Evolutionary conservation across 2,888 invertebrate genomes (phyloP).

Genomic region (Mimas tiliae): DNA sequence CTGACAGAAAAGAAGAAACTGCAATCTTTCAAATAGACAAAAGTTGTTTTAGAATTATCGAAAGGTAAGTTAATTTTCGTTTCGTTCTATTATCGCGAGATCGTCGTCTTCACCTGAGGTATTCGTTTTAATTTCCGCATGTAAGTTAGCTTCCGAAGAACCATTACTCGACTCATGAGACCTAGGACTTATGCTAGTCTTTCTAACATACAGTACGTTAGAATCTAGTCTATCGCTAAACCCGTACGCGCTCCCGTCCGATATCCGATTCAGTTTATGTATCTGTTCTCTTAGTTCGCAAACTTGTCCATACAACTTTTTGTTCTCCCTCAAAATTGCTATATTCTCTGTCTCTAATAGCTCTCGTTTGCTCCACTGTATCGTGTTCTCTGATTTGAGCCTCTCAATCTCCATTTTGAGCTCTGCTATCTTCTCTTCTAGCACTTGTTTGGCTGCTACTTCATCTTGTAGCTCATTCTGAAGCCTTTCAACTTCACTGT

Average conservation of each 20-base stretch:
- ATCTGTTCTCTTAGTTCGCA: constrained; percentile 78
- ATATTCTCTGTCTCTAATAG: constrained; percentile 95
- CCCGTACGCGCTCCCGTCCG: constrained; percentile 68
- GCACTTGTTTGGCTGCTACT: constrained; percentile 75
- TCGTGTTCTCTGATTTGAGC: constrained; percentile 95
- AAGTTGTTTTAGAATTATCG: background rate
- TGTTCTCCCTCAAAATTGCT: constrained; percentile 94
- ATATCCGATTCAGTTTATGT: constrained; percentile 76
- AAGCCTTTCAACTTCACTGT: constrained; percentile 74
- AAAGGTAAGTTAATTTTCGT: constrained; percentile 48
- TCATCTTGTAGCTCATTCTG: constrained; percentile 80
- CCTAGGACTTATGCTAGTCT: constrained; percentile 71
- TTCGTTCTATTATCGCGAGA: constrained; percentile 72
- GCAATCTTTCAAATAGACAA: constrained; percentile 1
- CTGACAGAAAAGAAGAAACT: constrained; percentile 9
- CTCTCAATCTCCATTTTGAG: constrained; percentile 89
- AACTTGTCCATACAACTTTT: constrained; percentile 87
- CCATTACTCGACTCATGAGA: constrained; percentile 77
- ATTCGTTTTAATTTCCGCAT: constrained; percentile 71
- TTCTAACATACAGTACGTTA: constrained; percentile 71
- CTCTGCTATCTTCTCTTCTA: constrained; percentile 76
- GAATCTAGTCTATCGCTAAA: constrained; percentile 63
- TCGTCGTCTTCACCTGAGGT: constrained; percentile 78
- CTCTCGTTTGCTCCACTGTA: constrained; percentile 97
- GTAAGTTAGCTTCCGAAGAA: constrained; percentile 73